A percentile compares a stretch with the other conserved stretches of the same genome.
Conservation (phyloP, 2,888 invertebrate species). For the Agonopterix subpropinquella region DNA sequence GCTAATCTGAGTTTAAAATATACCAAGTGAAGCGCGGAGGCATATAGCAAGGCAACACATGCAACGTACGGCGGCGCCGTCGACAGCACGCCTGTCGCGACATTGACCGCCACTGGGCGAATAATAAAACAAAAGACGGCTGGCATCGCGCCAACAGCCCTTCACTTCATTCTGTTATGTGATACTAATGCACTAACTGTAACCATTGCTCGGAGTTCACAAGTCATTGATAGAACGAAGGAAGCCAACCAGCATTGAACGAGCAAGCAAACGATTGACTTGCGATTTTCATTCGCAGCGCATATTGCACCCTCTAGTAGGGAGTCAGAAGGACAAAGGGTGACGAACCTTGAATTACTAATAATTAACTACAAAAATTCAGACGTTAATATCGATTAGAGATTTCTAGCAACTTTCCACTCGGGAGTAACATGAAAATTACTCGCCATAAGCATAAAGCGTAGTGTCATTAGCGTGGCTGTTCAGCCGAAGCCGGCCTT, state of each 20-base stretch:
- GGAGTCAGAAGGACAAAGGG: slow-evolving; percentile 29
- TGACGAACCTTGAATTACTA: slow-evolving; percentile 15
- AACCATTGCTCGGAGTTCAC: slow-evolving; percentile 4
- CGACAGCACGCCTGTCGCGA: slow-evolving; percentile 53
- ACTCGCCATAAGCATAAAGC: slow-evolving; percentile 24
- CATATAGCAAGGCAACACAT: slow-evolving; percentile 40
- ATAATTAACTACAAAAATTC: slow-evolving; percentile 9
- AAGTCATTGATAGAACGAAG: slow-evolving; percentile 19
- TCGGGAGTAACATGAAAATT: slow-evolving; percentile 28
- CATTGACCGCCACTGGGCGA: slow-evolving; percentile 70
- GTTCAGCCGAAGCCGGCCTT: slow-evolving; percentile 47
- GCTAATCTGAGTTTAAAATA: slow-evolving; percentile 24
- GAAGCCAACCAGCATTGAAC: slow-evolving; percentile 25
- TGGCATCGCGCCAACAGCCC: slow-evolving; percentile 66
- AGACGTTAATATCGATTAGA: slow-evolving; percentile 7
- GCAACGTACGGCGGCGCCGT: slow-evolving; percentile 51
- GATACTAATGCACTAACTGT: slow-evolving; percentile 1
- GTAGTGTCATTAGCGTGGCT: slow-evolving; percentile 26
- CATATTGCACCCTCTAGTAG: slow-evolving; percentile 34
- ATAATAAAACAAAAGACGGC: slow-evolving; percentile 69
- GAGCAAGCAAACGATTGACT: slow-evolving; percentile 11
- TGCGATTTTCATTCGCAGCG: slow-evolving; percentile 44
- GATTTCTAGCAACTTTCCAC: slow-evolving; percentile 7
- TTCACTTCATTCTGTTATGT: slow-evolving; percentile 43
- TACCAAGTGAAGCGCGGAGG: slow-evolving; percentile 33